phyloP scores from a whole-genome alignment of 2,888 invertebrate genomes.

The Syrista parreyssii region DNA sequence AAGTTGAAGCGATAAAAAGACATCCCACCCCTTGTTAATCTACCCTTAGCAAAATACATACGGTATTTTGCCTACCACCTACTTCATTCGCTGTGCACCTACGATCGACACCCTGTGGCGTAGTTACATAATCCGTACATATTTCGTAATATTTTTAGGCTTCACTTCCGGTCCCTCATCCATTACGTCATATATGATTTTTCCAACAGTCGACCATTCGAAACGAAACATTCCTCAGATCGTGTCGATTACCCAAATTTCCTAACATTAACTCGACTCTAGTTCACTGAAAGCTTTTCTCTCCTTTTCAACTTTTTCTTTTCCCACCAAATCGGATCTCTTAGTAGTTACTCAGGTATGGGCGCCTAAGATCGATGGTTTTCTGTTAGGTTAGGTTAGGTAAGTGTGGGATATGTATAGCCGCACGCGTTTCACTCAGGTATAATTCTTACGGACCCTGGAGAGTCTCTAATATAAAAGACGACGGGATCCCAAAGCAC shows the following conservation, averaged over 20 bases:
- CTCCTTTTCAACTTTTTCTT: not conserved
- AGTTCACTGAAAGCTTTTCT: not conserved
- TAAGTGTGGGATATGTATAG: not conserved
- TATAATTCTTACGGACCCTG: constrained; percentile 6
- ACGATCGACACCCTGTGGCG: not conserved
- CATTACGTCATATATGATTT: too few species aligned
- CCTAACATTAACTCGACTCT: not conserved
- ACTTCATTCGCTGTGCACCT: constrained; percentile 6
- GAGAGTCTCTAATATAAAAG: constrained; percentile 11
- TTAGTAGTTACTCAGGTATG: not conserved
- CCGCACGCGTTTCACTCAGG: not conserved
- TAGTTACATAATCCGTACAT: constrained; percentile 4
- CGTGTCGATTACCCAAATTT: not conserved
- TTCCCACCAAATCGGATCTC: not conserved
- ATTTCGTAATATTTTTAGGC: not conserved
- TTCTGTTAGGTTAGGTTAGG: not conserved
- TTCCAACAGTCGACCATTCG: too few species aligned
- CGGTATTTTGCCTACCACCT: not conserved
- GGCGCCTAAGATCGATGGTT: not conserved
- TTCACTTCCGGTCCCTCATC: too few species aligned
- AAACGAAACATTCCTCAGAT: too few species aligned
- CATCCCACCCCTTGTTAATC: not conserved
- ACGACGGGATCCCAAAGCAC: not conserved
- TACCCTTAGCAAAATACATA: not conserved
- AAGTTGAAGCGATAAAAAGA: not conserved